Conservation (phyloP, 2,113 vertebrate genomes). For the Colossoma macropomum region DNA sequence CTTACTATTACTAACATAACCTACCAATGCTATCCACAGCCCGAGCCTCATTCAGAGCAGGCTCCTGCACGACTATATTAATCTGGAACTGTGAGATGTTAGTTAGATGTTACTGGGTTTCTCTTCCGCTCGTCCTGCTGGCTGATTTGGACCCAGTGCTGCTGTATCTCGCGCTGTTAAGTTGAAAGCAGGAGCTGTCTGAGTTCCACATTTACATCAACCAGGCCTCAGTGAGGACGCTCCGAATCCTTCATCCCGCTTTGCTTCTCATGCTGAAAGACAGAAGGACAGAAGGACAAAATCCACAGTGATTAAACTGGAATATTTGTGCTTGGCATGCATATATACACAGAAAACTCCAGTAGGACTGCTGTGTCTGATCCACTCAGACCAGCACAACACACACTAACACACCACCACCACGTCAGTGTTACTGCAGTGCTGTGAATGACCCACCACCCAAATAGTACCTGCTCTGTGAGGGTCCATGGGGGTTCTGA, state of each 20-base stretch:
- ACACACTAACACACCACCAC: too few relatives aligned
- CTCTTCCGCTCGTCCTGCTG: neutral
- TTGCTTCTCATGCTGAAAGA: slow-evolving; percentile 8
- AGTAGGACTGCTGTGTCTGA: too few relatives aligned
- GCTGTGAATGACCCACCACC: too few relatives aligned
- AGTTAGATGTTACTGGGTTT: neutral
- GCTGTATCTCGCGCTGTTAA: neutral
- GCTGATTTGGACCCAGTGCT: neutral
- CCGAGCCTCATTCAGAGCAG: neutral
- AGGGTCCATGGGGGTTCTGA: too few relatives aligned
- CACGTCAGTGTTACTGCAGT: too few relatives aligned
- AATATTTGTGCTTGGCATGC: too few relatives aligned
- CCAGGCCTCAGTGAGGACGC: neutral
- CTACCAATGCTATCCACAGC: neutral
- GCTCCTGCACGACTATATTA: neutral
- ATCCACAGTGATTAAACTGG: too few relatives aligned
- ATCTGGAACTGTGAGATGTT: neutral
- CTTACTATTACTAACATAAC: neutral
- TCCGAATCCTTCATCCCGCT: neutral
- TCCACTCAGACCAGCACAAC: too few relatives aligned
- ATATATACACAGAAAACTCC: too few relatives aligned
- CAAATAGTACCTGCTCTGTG: too few relatives aligned
- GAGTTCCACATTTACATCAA: neutral
- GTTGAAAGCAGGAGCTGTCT: slow-evolving; percentile 7
- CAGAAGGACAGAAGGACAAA: neutral